These are phyloP conservation scores for Copidosoma aretas DNA, from an alignment of 2,888 invertebrate genomes.

Conservation along the genomic window DNA sequence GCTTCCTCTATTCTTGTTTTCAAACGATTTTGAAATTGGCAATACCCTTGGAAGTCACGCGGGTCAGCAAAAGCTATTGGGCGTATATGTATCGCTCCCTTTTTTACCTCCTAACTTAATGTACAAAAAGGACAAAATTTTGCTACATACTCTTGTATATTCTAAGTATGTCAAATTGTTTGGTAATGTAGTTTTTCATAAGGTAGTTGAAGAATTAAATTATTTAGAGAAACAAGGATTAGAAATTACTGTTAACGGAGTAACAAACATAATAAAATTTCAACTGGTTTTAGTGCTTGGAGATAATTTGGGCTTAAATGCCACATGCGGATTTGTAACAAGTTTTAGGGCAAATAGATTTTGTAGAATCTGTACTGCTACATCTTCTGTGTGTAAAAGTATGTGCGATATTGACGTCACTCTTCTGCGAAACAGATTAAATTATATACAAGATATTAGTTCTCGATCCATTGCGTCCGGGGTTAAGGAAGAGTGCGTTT, in stretches of 20 bases:
- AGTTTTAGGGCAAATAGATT: background rate
- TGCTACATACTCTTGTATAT: background rate
- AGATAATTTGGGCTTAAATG: background rate
- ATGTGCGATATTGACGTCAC: background rate
- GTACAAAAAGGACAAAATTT: conserved; percentile 1
- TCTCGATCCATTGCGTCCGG: background rate
- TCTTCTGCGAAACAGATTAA: conserved; percentile 2
- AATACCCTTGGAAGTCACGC: background rate
- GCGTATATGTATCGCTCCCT: conserved; percentile 2
- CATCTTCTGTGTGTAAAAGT: background rate
- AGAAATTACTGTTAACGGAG: background rate
- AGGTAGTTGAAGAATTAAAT: background rate
- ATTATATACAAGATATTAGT: conserved; percentile 1
- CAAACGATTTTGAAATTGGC: background rate
- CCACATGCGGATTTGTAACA: background rate
- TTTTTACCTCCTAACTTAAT: background rate
- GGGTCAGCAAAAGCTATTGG: conserved; percentile 5
- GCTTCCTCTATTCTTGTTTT: background rate
- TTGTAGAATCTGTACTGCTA: conserved; percentile 2
- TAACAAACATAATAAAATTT: background rate
- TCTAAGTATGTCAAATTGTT: conserved; percentile 2
- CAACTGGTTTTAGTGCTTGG: background rate
- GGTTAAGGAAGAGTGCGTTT: conserved; percentile 3
- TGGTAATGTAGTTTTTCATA: background rate
- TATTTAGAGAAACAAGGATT: background rate